Percentiles rank a stretch among this genome's conserved stretches.
phyloP scores from a whole-genome alignment of 2,797 vertebrate species.

The Decapterus maruadsi region DNA sequence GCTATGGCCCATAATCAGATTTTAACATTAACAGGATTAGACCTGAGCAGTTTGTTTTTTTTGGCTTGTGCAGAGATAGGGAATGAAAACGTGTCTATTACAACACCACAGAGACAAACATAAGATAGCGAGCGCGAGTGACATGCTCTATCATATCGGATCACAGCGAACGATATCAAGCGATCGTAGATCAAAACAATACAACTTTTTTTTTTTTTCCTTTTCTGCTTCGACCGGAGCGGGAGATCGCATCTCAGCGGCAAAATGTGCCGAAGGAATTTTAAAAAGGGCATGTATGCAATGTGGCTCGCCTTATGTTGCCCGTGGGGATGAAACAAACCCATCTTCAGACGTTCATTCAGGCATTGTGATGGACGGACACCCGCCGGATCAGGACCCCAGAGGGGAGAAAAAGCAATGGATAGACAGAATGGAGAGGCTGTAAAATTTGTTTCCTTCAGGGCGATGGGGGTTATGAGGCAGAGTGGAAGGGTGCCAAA shows the following conservation, averaged over 20 bases:
- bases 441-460: conserved; percentile 67
- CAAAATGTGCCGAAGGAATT: conserved; percentile 42
- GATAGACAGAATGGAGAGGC: conserved; percentile 50
- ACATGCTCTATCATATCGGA: conserved; percentile 65
- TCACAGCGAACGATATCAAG: conserved; percentile 63
- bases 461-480: conserved; percentile 73
- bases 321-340: conserved; percentile 63
- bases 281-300: conserved; percentile 33
- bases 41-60: conserved; percentile 51
- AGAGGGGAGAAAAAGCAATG: conserved; percentile 53
- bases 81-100: conserved; percentile 75
- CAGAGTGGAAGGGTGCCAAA: conserved; percentile 61
- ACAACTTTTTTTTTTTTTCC: conserved; percentile 32
- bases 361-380: conserved; percentile 73
- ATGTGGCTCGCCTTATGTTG: background rate
- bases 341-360: conserved; percentile 66
- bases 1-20: conserved; percentile 74
- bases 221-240: conserved; percentile 25
- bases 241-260: conserved; percentile 22
- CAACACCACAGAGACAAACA: conserved; percentile 47
- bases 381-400: conserved; percentile 61
- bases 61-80: conserved; percentile 52
- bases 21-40: conserved; percentile 78
- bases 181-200: conserved; percentile 65
- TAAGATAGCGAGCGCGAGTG: conserved; percentile 63